Base-by-base conservation (phyloP, 2,888 invertebrate species). In the Bimastos eiseni region DNA sequence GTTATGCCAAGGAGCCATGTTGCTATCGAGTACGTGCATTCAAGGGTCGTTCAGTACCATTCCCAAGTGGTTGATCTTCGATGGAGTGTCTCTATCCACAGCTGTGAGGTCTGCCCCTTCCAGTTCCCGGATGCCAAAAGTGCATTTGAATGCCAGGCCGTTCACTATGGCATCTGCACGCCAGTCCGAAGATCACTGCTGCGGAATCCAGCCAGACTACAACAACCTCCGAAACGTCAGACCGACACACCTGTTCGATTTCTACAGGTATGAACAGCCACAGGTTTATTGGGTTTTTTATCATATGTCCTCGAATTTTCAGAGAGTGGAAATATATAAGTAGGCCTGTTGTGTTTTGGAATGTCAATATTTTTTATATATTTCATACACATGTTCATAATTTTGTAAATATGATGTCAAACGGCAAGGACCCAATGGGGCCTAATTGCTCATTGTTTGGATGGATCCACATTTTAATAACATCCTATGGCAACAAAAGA, bases 1-100 rank as follows among this genome's bases (percentile, higher is more conserved):
- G 70, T 70, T n/a, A 70, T 30, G 70, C 70, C 30, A 70, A 70
- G 70, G n/a, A 70, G 70, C 70, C 30, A 55, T 55, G 55, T 30
- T 30, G 30, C 55, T 30, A 30, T 70, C n/a, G 70, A 70, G 30
- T 70, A 70, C n/a, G 70, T 70, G 4, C n/a, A 70, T n/a, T 70
- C 70, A n/a, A 70, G 70, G 70, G 70, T 70, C n/a, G n/a, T 70
- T 8, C 70, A 70, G 13, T 70, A 70, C 70, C n/a, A 70, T 13
- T 70, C 70, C 70, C 70, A 70, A 70, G 70, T 70, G 70, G 30
- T 70, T 70, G 70, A 70, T n/a, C 70, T 70, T 70, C 70, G 70
- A 70, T 70, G 70, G 70, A 3, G 70, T 1, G 11, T 30, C 70
- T 70, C 70, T 11, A 70, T 70, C n/a, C 70, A 70, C 70, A 70